These are phyloP conservation scores for Theodoxus fluviatilis DNA, from an alignment of 2,888 invertebrate genomes.

Conservation along the genomic window DNA sequence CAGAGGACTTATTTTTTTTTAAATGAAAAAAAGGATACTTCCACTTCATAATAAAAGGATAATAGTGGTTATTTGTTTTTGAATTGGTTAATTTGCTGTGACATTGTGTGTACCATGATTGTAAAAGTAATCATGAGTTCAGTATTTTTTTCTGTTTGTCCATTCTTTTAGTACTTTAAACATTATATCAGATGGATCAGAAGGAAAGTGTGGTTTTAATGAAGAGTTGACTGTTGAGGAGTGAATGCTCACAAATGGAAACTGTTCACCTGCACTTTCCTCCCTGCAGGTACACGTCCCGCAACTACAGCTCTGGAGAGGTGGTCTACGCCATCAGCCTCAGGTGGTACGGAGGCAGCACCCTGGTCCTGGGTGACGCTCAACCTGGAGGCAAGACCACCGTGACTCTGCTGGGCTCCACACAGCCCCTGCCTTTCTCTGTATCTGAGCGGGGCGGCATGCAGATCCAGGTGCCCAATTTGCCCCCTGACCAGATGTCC, in stretches of 20 bases:
- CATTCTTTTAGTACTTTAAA: neutral
- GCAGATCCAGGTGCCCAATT: slow-evolving; percentile 42
- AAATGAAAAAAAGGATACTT: too few species aligned
- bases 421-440: slow-evolving; percentile 30
- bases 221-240: slow-evolving; percentile 16
- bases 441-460: slow-evolving; percentile 37
- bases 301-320: slow-evolving; percentile 27
- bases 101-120: neutral
- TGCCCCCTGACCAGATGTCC: slow-evolving; percentile 41
- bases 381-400: slow-evolving; percentile 51
- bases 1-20: too few species aligned
- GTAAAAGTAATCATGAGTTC: neutral
- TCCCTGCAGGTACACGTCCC: slow-evolving; percentile 38
- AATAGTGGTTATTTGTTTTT: too few species aligned
- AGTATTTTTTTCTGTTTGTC: neutral
- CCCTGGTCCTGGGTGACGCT: slow-evolving; percentile 69
- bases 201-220: neutral
- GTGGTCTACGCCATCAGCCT: slow-evolving; percentile 75
- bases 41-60: too few species aligned
- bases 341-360: slow-evolving; percentile 74
- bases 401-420: slow-evolving; percentile 69
- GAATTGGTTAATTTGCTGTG: too few species aligned
- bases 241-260: neutral
- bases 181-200: too few species aligned
- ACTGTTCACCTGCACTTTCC: neutral